These are phyloP conservation scores for Platycercus adscitus DNA, from an alignment of 2,113 vertebrate species.

Conservation along the genomic window DNA sequence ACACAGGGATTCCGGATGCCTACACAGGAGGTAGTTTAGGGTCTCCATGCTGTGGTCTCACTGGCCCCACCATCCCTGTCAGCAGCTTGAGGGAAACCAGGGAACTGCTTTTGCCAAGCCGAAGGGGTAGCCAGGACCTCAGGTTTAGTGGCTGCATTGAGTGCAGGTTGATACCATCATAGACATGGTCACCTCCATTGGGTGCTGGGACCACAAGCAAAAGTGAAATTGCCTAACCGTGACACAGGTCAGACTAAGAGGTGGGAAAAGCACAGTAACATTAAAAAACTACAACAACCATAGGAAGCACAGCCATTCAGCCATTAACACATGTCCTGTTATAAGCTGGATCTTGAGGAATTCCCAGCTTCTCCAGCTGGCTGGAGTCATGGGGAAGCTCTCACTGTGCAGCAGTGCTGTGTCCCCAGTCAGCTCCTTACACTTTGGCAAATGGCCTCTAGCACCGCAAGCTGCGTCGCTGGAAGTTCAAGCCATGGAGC, in stretches of 20 bases:
- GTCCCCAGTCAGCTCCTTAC: background rate
- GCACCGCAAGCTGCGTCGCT: background rate
- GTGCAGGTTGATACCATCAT: background rate
- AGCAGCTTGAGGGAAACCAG: background rate
- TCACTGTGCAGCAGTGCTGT: background rate
- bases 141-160: background rate
- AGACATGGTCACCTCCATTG: rapidly evolving
- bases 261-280: background rate
- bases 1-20: background rate
- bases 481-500: background rate
- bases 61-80: background rate
- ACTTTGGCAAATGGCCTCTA: background rate
- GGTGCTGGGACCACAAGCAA: background rate
- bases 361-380: background rate
- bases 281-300: rapidly evolving
- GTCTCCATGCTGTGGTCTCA: rapidly evolving
- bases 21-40: background rate
- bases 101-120: background rate
- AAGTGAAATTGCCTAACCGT: background rate
- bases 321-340: background rate
- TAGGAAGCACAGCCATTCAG: background rate
- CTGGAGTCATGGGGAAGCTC: background rate
- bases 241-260: background rate
- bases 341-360: background rate
- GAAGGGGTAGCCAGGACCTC: background rate